These are phyloP conservation scores for Ceraclea dissimilis DNA, from an alignment of 2,888 invertebrate genomes.

Conservation along the genomic window DNA sequence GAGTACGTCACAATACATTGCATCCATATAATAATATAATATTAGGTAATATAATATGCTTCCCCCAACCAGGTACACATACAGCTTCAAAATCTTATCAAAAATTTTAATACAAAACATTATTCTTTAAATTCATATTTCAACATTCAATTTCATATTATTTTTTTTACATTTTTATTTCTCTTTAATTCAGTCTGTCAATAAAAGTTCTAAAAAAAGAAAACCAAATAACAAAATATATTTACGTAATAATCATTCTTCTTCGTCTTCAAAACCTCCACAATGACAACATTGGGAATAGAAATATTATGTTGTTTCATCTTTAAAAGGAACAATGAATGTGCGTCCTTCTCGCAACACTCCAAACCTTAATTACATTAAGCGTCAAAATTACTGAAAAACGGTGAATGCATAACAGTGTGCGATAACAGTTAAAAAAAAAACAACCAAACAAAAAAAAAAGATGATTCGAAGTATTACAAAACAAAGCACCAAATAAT, in stretches of 20 bases:
- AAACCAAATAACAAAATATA: not conserved
- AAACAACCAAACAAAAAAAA: not conserved
- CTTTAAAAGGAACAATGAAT: too few relatives aligned
- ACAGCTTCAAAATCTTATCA: constrained; percentile 24
- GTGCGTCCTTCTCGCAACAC: too few relatives aligned
- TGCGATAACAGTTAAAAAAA: not conserved
- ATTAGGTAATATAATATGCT: not conserved
- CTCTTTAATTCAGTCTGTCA: constrained; percentile 18
- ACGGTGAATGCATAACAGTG: not conserved
- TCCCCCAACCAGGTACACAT: constrained; percentile 23
- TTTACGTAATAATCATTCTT: not conserved
- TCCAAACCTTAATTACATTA: too few relatives aligned
- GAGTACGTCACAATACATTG: too few relatives aligned
- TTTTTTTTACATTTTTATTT: not conserved
- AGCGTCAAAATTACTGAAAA: too few relatives aligned
- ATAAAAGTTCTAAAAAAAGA: constrained; percentile 12
- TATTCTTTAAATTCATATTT: constrained; percentile 18
- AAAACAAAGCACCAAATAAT: not conserved
- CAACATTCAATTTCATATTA: constrained; percentile 3
- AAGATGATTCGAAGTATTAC: not conserved
- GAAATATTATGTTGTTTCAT: too few relatives aligned
- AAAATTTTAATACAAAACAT: constrained; percentile 23
- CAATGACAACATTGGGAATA: not conserved
- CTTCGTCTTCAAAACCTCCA: not conserved
- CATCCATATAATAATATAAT: too few relatives aligned